These are phyloP conservation scores for Chelonus formosanus DNA, from an alignment of 2,888 invertebrate species.

Conservation along the genomic window DNA sequence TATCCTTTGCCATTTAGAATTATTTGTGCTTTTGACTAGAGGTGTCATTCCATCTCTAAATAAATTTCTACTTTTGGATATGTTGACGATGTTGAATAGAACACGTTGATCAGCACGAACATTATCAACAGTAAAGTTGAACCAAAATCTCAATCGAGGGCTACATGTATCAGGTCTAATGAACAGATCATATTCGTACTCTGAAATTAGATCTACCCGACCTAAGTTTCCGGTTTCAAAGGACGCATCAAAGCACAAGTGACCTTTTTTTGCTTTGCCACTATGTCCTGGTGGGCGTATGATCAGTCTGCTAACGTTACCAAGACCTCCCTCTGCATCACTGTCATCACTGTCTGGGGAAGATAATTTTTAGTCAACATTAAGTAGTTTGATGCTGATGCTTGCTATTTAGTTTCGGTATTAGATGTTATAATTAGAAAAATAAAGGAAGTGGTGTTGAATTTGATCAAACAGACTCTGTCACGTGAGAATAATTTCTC, in stretches of 20 bases:
- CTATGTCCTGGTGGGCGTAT: constrained; percentile 91
- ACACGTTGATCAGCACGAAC: constrained; percentile 93
- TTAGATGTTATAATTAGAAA: neutral
- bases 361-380: constrained; percentile 23
- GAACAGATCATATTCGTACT: constrained; percentile 95
- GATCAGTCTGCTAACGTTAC: constrained; percentile 88
- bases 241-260: constrained; percentile 95
- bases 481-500: constrained; percentile 19
- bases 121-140: constrained; percentile 98
- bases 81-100: constrained; percentile 96
- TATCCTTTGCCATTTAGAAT: constrained; percentile 85
- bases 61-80: constrained; percentile 90
- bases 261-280: constrained; percentile 95
- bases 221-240: constrained; percentile 97
- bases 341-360: constrained; percentile 86
- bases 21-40: constrained; percentile 88
- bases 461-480: constrained; percentile 16
- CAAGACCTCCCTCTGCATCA: constrained; percentile 91
- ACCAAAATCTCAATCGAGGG: constrained; percentile 93
- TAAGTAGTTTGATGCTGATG: neutral
- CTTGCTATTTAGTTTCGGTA: no score
- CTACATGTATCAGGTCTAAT: constrained; percentile 96
- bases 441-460: neutral
- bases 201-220: constrained; percentile 91
- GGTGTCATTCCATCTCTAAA: constrained; percentile 93